Conservation (phyloP, 1,140 invertebrate genomes). For the Grapholita molesta region DNA sequence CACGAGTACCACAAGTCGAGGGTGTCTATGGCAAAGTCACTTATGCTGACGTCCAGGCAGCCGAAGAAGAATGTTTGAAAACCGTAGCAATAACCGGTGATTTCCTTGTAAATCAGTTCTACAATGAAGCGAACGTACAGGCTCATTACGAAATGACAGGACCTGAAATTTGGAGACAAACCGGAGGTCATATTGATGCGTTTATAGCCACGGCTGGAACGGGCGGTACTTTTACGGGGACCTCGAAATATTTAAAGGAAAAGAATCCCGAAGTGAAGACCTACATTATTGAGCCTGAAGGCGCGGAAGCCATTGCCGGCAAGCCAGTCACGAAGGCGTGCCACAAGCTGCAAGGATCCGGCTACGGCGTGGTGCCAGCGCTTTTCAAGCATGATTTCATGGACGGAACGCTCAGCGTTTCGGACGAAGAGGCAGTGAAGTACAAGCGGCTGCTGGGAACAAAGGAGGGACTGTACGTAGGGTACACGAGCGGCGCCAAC, state of each 20-base stretch:
- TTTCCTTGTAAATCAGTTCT: constrained; percentile 64
- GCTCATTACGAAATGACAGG: constrained; percentile 60
- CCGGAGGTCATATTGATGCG: constrained; percentile 57
- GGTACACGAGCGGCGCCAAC: constrained; percentile 66
- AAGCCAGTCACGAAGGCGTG: constrained; percentile 57
- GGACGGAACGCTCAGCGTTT: constrained; percentile 54
- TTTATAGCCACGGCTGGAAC: constrained; percentile 66
- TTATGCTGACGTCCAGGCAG: constrained; percentile 52
- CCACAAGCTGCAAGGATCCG: constrained; percentile 66
- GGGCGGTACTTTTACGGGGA: constrained; percentile 60
- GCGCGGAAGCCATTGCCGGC: constrained; percentile 60
- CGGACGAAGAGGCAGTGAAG: constrained; percentile 58
- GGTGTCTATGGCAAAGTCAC: constrained; percentile 68
- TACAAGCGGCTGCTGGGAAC: constrained; percentile 60
- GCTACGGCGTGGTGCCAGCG: constrained; percentile 61
- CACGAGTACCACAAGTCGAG: constrained; percentile 63
- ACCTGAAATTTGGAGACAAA: constrained; percentile 68
- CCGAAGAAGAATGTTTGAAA: constrained; percentile 49
- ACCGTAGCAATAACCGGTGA: constrained; percentile 52
- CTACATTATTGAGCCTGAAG: constrained; percentile 58
- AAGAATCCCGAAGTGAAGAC: constrained; percentile 52
- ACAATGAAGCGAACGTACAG: constrained; percentile 47
- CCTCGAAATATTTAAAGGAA: constrained; percentile 60
- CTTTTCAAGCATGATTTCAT: constrained; percentile 56
- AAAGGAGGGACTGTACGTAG: constrained; percentile 67